Conservation (phyloP, 2,888 invertebrate species). For the Netelia fuscicornis region DNA sequence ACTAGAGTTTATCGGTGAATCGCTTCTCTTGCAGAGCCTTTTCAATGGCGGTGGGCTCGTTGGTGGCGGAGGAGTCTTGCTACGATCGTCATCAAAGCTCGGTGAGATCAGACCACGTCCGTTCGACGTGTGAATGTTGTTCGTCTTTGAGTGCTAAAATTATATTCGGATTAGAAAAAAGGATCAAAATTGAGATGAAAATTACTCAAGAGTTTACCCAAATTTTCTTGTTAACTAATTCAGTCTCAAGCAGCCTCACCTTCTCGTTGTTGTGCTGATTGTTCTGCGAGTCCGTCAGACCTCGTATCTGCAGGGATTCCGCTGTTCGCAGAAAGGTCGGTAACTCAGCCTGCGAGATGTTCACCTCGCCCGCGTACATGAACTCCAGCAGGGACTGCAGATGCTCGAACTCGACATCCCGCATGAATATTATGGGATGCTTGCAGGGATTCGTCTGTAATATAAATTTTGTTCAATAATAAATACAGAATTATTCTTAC, state of each 20-base stretch:
- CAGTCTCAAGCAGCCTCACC: constrained; percentile 69
- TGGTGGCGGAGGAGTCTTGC: constrained; percentile 83
- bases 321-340: constrained; percentile 92
- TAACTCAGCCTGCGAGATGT: constrained; percentile 92
- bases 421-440: constrained; percentile 94
- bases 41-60: constrained; percentile 84
- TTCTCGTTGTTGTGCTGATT: constrained; percentile 84
- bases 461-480: constrained; percentile 1
- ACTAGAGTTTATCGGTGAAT: constrained; percentile 84
- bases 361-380: constrained; percentile 95
- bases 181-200: constrained; percentile 1
- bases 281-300: constrained; percentile 88
- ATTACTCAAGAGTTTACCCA: neutral
- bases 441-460: constrained; percentile 93
- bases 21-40: constrained; percentile 84
- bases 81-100: constrained; percentile 83
- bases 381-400: constrained; percentile 92
- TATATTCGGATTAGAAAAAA: constrained; percentile 13
- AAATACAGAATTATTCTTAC: neutral
- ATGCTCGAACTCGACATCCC: constrained; percentile 92
- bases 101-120: constrained; percentile 83
- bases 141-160: constrained; percentile 81
- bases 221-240: constrained; percentile 6
- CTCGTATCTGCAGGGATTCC: constrained; percentile 92
- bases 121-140: constrained; percentile 83